Percentiles rank a stretch among this genome's conserved stretches.
Evolutionary conservation across 2,113 vertebrate genomes (phyloP).

Genomic region (Carollia perspicillata): DNA sequence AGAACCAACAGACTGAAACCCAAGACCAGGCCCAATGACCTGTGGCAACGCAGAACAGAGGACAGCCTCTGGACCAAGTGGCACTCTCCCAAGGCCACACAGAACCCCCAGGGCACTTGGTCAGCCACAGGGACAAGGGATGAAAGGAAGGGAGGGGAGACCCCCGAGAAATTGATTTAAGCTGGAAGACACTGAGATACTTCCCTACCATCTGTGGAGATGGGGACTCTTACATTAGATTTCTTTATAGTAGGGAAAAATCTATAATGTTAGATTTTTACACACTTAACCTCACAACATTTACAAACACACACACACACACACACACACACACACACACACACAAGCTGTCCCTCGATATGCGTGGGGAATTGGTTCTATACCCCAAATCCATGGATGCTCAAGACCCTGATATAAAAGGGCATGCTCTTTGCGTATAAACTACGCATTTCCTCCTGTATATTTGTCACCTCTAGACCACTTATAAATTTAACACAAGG

Average conservation of each 20-base stretch:
- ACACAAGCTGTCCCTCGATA: no score
- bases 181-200: neutral
- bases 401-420: neutral
- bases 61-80: neutral
- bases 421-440: neutral
- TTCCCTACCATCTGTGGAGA: neutral
- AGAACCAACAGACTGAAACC: neutral
- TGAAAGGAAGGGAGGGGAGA: neutral
- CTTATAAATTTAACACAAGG: neutral
- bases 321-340: neutral
- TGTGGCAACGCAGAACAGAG: neutral
- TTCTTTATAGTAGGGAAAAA: neutral
- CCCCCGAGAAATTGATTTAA: neutral
- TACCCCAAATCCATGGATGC: neutral
- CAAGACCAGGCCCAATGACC: neutral
- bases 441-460: neutral
- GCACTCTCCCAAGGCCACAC: neutral
- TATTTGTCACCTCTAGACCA: neutral
- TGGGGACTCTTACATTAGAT: neutral
- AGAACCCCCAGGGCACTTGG: neutral
- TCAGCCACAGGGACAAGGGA: neutral
- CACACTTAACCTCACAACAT: neutral
- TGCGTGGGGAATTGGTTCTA: neutral
- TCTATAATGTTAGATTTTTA: neutral
- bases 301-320: neutral